phyloP scores from a whole-genome alignment of 2,113 vertebrate genomes.

The Bothrops jararaca region DNA sequence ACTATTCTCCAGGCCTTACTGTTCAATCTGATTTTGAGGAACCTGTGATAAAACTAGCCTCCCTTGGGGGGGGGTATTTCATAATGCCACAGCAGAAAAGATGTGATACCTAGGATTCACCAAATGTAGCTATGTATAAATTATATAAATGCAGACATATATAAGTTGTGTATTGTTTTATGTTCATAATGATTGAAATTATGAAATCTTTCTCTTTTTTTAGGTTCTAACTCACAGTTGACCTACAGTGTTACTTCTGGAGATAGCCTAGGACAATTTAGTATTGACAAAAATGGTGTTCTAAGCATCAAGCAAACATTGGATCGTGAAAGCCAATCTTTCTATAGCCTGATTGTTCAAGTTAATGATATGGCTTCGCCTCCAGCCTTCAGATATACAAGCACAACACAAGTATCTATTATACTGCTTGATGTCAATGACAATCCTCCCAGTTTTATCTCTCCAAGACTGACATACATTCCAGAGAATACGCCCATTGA shows the following conservation, averaged over 20 bases:
- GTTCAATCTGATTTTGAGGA: background rate
- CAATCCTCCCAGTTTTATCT: conserved; percentile 85
- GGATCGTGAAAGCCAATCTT: conserved; percentile 92
- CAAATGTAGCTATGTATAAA: background rate
- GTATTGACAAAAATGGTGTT: conserved; percentile 72
- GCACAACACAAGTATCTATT: conserved; percentile 90
- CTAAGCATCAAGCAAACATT: conserved; percentile 78
- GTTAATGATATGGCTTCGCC: conserved; percentile 82
- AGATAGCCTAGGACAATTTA: conserved; percentile 83
- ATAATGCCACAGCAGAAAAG: background rate
- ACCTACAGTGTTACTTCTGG: conserved; percentile 85
- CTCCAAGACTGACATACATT: conserved; percentile 84
- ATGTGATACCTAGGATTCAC: background rate
- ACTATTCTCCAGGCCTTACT: background rate
- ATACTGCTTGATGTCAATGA: conserved; percentile 94
- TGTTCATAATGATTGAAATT: background rate
- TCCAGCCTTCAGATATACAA: conserved; percentile 79
- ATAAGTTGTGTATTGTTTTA: background rate
- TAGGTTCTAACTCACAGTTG: conserved; percentile 86
- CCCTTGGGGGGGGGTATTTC: background rate
- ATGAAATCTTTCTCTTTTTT: background rate
- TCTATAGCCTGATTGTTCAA: conserved; percentile 90
- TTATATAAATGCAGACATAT: background rate
- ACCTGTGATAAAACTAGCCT: background rate
- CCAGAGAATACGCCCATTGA: conserved; percentile 91